Conservation (phyloP, 2,113 vertebrate species). For the Rhabdomys dilectus region DNA sequence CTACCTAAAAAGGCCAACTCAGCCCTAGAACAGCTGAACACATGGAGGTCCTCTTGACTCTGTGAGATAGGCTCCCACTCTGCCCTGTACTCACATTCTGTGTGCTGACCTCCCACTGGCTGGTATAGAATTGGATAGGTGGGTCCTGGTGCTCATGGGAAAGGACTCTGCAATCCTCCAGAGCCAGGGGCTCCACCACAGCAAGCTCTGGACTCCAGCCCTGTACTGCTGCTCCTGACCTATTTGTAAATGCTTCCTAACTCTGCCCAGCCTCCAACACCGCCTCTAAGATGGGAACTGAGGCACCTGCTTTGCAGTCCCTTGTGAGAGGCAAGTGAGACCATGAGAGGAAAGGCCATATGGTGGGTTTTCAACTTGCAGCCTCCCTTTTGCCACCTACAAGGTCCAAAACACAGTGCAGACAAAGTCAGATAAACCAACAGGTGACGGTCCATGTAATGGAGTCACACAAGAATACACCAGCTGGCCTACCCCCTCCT, state of each 20-base stretch:
- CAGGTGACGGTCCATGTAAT: neutral
- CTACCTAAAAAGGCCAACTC: neutral
- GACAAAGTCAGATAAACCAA: neutral
- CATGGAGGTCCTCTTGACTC: neutral
- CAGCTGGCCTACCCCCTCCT: neutral
- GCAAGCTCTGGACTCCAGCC: neutral
- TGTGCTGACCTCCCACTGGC: no score
- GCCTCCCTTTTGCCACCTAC: neutral
- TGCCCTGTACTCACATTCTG: neutral
- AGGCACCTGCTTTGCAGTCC: no score
- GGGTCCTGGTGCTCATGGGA: neutral
- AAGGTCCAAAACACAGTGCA: neutral
- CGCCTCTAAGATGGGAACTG: neutral
- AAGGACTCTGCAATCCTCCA: fast-evolving
- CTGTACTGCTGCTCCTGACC: neutral
- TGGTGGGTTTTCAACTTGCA: neutral
- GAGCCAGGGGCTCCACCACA: neutral
- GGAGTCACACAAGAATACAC: neutral
- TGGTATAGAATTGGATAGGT: fast-evolving
- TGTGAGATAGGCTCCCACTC: neutral
- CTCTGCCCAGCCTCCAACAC: neutral
- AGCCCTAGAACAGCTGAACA: neutral
- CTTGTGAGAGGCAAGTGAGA: neutral
- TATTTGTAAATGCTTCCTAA: neutral
- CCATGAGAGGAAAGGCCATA: neutral